phyloP scores from a whole-genome alignment of 2,113 vertebrate genomes.

The Alosa alosa region DNA sequence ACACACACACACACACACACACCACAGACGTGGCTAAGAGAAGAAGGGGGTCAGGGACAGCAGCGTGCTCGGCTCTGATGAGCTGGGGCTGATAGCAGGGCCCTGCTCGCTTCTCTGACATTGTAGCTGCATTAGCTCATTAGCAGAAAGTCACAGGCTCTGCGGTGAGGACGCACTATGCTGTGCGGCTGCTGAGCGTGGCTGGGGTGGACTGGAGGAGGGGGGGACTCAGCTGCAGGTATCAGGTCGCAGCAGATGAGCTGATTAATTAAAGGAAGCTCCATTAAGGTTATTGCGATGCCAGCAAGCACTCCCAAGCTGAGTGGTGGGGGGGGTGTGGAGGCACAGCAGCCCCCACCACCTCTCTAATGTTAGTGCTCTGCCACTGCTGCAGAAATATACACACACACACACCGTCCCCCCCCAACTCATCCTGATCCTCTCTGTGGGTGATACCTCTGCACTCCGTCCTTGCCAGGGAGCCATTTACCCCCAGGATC shows the following conservation, averaged over 20 bases:
- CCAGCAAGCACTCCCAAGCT: conserved; percentile 12
- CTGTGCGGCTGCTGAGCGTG: conserved; percentile 33
- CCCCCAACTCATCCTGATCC: conserved; percentile 33
- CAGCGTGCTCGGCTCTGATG: conserved; percentile 66
- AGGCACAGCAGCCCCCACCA: neutral
- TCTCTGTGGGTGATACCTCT: conserved; percentile 59
- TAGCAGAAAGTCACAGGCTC: conserved; percentile 72
- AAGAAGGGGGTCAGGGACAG: conserved; percentile 75
- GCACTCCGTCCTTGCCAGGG: conserved; percentile 53
- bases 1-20: conserved; percentile 26
- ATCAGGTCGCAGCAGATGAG: conserved; percentile 67
- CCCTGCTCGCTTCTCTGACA: conserved; percentile 69
- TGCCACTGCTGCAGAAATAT: conserved; percentile 36
- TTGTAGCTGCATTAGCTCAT: conserved; percentile 73
- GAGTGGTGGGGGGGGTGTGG: neutral
- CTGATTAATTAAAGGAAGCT: conserved; percentile 75
- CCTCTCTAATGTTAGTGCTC: conserved; percentile 64
- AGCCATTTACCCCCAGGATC: conserved; percentile 58
- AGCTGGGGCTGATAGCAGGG: conserved; percentile 70
- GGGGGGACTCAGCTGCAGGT: conserved; percentile 65
- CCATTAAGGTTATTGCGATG: conserved; percentile 73
- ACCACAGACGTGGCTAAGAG: conserved; percentile 16
- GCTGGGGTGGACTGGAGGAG: neutral
- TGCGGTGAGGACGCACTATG: conserved; percentile 62
- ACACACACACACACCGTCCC: neutral